Base-by-base conservation (phyloP, 2,113 vertebrate species). In the Grammomys dolichurus region DNA sequence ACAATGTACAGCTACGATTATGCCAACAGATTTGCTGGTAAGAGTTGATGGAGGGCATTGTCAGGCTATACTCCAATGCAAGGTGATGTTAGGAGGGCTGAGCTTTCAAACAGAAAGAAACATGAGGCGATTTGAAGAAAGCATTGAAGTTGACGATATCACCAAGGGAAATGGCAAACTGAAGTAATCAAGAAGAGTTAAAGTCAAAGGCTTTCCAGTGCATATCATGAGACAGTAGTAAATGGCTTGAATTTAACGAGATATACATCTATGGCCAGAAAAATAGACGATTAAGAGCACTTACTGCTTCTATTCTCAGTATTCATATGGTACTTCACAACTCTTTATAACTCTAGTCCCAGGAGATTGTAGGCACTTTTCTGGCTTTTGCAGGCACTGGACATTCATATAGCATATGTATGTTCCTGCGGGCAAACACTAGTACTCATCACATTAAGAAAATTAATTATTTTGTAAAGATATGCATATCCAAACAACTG, bases 191-290 rank as follows among this genome's bases (percentile, higher is more conserved):
- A 51, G 5, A 14, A 22, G 5, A 40, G 1, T 70, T 48, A 95
- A 80, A 43, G 20, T 51, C 94, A 85, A 75, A 54, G 40, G 40
- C 2, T 75, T 95, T 91, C 78, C 31, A 75, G 46, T 43, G 77
- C 86, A 8, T 73, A 75, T 36, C 6, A n/a, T 9, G 46, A 54
- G 22, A 82, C 73, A 33, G 26, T 20, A 76, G 8, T 28, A 60
- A 11, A 92, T 81, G 28, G 0, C 19, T 69, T 36, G 26, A 89
- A 60, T 81, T 76, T 85, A 56, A 94, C 75, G 26, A 78, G 20
- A 73, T 19, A 46, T 0, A 4, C 46, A 48, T 40, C 54, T 1
- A 43, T 1, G 33, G 2, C 19, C 36, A 20, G 19, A 11, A 19
- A 24, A 58, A 56, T 13, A 2, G 6, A 58, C 26, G 36, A 3